A percentile compares a stretch with the other conserved stretches of the same genome.
These are phyloP conservation scores for Sarcophaga carnaria DNA, from an alignment of 2,888 invertebrate species.

Conservation along the genomic window DNA sequence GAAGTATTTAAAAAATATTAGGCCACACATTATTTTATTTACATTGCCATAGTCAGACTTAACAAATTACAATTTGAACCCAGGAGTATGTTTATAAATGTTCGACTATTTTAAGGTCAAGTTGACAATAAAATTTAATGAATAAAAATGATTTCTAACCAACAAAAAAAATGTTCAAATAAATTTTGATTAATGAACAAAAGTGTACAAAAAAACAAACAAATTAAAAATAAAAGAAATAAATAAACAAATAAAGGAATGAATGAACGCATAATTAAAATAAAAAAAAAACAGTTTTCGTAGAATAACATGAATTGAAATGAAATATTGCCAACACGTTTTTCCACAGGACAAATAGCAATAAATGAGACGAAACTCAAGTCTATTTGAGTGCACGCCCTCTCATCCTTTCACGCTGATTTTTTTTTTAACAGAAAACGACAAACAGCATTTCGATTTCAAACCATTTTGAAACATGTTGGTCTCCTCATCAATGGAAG, in stretches of 20 bases:
- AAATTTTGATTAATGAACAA: not conserved
- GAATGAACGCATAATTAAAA: conserved; percentile 44
- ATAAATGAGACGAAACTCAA: conserved; percentile 7
- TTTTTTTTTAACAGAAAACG: conserved; percentile 1
- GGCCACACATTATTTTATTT: too few species aligned
- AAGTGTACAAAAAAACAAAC: not conserved
- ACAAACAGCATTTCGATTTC: conserved; percentile 18
- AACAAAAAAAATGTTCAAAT: not conserved
- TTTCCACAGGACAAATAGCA: conserved; percentile 38
- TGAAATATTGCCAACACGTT: conserved; percentile 63
- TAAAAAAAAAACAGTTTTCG: not conserved
- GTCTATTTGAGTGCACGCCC: not conserved
- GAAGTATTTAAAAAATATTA: too few species aligned
- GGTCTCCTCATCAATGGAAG: not conserved
- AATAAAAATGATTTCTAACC: conserved; percentile 31
- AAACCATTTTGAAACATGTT: not conserved
- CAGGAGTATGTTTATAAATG: conserved; percentile 6
- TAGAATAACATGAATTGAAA: conserved; percentile 37
- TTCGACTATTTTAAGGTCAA: conserved; percentile 49
- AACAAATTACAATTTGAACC: too few species aligned
- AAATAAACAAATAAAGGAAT: not conserved
- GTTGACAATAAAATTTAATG: conserved; percentile 57
- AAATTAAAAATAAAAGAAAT: not conserved
- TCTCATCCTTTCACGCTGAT: not conserved
- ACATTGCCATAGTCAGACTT: too few species aligned